Conservation (phyloP, 2,888 invertebrate genomes). For the Euphydryas editha region DNA sequence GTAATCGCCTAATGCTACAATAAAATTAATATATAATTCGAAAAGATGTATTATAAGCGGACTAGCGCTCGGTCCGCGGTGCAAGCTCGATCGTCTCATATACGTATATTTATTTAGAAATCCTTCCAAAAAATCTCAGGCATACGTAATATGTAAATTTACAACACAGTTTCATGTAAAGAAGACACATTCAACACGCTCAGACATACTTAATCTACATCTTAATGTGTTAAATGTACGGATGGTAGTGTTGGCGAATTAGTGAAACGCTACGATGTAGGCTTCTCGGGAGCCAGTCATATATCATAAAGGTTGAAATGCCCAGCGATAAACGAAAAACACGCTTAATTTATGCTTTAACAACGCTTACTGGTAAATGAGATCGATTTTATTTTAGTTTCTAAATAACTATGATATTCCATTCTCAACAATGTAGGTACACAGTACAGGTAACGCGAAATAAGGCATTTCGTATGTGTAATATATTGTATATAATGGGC, state of each 20-base stretch:
- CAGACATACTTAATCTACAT: conserved; percentile 67
- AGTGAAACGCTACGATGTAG: background rate
- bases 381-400: conserved; percentile 78
- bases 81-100: conserved; percentile 71
- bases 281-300: conserved; percentile 13
- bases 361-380: conserved; percentile 78
- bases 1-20: conserved; percentile 67
- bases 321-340: conserved; percentile 55
- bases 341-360: conserved; percentile 65
- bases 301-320: conserved; percentile 48
- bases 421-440: conserved; percentile 74
- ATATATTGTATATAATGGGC: conserved; percentile 38
- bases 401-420: conserved; percentile 72
- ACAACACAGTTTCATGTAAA: conserved; percentile 76
- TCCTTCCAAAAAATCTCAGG: conserved; percentile 74
- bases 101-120: conserved; percentile 80
- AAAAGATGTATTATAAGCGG: conserved; percentile 59
- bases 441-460: conserved; percentile 78
- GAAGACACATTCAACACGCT: conserved; percentile 78
- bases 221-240: conserved; percentile 59
- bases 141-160: conserved; percentile 72
- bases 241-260: conserved; percentile 52
- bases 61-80: conserved; percentile 77
- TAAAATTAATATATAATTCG: conserved; percentile 64
- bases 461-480: conserved; percentile 74